Evolutionary conservation across 2,113 vertebrate genomes (phyloP), one percentile per base, ranked within the genome.

Genomic region (Silurus asotus): DNA sequence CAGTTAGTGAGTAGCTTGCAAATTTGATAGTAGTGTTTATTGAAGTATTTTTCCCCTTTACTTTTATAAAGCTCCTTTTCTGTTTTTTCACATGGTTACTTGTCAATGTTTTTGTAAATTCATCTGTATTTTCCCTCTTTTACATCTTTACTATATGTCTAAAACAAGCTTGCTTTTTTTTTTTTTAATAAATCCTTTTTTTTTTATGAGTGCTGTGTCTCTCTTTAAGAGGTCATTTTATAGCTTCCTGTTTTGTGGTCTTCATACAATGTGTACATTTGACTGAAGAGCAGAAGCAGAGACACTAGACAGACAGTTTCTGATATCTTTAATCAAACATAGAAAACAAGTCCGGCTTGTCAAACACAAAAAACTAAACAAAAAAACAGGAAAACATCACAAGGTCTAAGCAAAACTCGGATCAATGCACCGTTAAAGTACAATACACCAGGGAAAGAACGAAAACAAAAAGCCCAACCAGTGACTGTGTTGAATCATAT

Each of bases 131-230:
- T 80, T 80, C 45, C 45, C 7, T 81, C 81, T 62, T 65, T 83
- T 72, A 88, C 70, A 64, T 84, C 59, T 72, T 85, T 85, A 25
- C 56, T 49, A 51, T 62, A 25, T 65, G 64, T 87, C 58, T 62
- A 37, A 87, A 62, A 74, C 53, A 45, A 65, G 56, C 53, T 78
- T 59, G 75, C 69, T 23, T 72, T 64, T 4, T 82, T 82, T 87
- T 88, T 56, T 56, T 74, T 72, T 74, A 89, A 85, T 85, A 87
- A 89, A 89, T 72, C 37, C 51, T 82, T 89, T 87, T 82, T 89
- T 64, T 85, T 89, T 37, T 37, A 72, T 51, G 23, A n/a, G 13
- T 75, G 45, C 48, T 51, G 51, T 48, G 23, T 72, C 37, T 48
- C 37, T 72, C 37, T 86, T 65, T 11, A 25, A 20, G 9, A 37